These are phyloP conservation scores for Pollenia angustigena DNA, from an alignment of 2,888 invertebrate species.

Conservation along the genomic window DNA sequence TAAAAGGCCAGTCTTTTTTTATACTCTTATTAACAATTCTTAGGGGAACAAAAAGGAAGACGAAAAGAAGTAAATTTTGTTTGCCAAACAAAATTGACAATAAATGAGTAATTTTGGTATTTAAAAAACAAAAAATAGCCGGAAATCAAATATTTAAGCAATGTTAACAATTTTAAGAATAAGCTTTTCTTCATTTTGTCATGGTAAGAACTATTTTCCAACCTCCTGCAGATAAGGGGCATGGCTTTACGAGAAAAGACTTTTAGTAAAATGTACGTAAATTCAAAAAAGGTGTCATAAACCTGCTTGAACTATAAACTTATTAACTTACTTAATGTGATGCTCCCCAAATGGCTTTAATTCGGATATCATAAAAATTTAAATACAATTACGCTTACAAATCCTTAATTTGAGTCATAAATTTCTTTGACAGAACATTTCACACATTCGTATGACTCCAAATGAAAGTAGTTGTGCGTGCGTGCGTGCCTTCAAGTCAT, in stretches of 20 bases:
- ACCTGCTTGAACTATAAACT: not conserved
- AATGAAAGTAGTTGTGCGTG: not conserved
- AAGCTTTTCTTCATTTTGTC: not conserved
- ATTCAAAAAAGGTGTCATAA: no score
- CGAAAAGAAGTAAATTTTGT: slow-evolving; percentile 36
- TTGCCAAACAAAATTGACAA: slow-evolving; percentile 22
- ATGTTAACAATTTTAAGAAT: not conserved
- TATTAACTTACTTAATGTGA: not conserved
- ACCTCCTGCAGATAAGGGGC: no score
- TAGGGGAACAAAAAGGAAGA: slow-evolving; percentile 35
- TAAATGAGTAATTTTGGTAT: slow-evolving; percentile 30
- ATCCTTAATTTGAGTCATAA: slow-evolving; percentile 27
- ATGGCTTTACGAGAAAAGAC: no score
- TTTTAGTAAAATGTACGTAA: no score
- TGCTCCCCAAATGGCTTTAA: slow-evolving; percentile 5
- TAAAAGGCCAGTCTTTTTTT: slow-evolving; percentile 11
- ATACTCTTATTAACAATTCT: slow-evolving; percentile 29
- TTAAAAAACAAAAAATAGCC: not conserved
- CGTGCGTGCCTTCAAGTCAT: slow-evolving; percentile 70
- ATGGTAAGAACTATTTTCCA: not conserved
- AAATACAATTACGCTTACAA: not conserved
- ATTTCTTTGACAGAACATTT: slow-evolving; percentile 61
- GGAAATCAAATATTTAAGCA: not conserved
- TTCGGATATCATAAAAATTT: slow-evolving; percentile 22
- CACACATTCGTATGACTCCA: slow-evolving; percentile 26